Evolutionary conservation across 2,113 vertebrate species (phyloP), one percentile per base, ranked within the genome.

Genomic region (Channa argus): DNA sequence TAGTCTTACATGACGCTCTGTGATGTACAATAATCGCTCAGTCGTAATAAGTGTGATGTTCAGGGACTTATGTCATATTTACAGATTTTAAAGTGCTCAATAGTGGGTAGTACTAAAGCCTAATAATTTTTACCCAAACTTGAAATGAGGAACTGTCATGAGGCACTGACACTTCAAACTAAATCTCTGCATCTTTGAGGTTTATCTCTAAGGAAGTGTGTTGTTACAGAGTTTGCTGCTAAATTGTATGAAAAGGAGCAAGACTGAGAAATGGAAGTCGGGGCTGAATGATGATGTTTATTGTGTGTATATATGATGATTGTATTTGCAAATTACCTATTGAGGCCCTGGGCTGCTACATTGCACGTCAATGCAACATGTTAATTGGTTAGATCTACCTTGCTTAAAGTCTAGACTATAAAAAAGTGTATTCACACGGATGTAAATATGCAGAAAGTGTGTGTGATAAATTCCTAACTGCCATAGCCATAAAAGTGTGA

Each of bases 1-100:
- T 86, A 78, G 68, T 84, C 83, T 89, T 87, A 69, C 85, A 51
- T 68, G 61, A 47, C 63, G 39, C 58, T 56, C 11, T 2, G 49
- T 5, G 51, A 63, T 66, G 63, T 80, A 65, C 70, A 55, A 73
- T 87, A 46, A 85, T 85, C 74, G 73, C 71, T 83, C 73, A 65
- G 64, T 47, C 3, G 36, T 63, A 72, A 56, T 82, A 86, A 82
- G 63, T 63, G 64, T 41, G 67, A 69, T 45, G 63, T 72, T 81
- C 15, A 5, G 70, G 61, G 75, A 74, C 59, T 62, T 4, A 24
- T 44, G 2, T 70, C 68, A 76, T 68, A 51, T 71, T 77, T 59
- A 36, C 72, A 70, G 56, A 62, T 64, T 55, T 49, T 38, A 52
- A 41, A 45, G 10, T 41, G 43, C 52, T 79, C 58, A 44, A 5